Percentiles rank a stretch among this genome's conserved stretches.
phyloP scores from a whole-genome alignment of 2,113 vertebrate species.

The Phylloscopus trochilus region DNA sequence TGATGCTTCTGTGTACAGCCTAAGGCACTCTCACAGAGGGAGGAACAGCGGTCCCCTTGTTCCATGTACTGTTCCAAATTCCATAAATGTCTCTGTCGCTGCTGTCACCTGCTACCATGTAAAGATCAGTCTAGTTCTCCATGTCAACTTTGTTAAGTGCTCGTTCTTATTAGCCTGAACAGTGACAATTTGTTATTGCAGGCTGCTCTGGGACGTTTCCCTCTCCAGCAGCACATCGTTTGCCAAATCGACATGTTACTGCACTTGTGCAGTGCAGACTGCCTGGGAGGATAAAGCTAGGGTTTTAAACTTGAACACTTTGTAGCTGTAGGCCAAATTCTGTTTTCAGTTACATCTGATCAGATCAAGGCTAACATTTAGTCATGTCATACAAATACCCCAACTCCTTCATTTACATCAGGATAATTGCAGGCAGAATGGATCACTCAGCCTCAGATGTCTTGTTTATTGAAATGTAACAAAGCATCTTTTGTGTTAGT shows the following conservation, averaged over 20 bases:
- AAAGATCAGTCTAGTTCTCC: conserved; percentile 29
- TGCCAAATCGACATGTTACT: conserved; percentile 23
- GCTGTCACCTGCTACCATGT: conserved; percentile 47
- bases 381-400: background rate
- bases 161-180: conserved; percentile 59
- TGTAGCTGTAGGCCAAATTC: conserved; percentile 31
- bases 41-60: conserved; percentile 14
- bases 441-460: background rate
- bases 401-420: background rate
- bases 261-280: background rate
- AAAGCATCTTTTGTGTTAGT: background rate
- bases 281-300: background rate
- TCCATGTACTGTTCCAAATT: conserved; percentile 42
- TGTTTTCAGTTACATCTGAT: conserved; percentile 13
- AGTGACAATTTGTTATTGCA: background rate
- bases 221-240: background rate
- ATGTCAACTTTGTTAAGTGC: conserved; percentile 50
- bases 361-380: conserved; percentile 20
- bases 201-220: conserved; percentile 13
- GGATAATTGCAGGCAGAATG: background rate
- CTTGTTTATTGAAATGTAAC: background rate
- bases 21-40: conserved; percentile 53
- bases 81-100: background rate
- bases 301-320: background rate
- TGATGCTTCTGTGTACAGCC: conserved; percentile 47